These are phyloP conservation scores for Malurus splendens DNA, from an alignment of 2,797 vertebrate genomes.

Conservation along the genomic window DNA sequence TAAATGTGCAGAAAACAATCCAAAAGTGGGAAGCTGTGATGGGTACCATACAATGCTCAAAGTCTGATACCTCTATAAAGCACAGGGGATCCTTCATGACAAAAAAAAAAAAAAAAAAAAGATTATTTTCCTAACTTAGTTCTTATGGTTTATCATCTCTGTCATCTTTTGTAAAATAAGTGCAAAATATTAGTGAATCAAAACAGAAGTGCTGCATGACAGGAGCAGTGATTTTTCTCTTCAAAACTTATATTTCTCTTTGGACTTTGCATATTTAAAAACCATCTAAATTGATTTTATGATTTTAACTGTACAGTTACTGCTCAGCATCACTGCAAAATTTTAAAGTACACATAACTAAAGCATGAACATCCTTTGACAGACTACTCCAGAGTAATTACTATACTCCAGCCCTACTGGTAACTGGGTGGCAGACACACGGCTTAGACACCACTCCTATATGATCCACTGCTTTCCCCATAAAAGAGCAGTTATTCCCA, in stretches of 20 bases:
- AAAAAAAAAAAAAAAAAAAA: background rate
- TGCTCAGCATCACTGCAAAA: background rate
- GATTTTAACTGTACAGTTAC: background rate
- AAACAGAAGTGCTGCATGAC: background rate
- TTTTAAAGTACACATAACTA: background rate
- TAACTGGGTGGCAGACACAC: background rate
- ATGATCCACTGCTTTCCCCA: background rate
- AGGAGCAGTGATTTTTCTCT: background rate
- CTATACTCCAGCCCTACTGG: background rate
- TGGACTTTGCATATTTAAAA: background rate
- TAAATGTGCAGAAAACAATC: background rate
- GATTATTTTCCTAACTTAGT: background rate
- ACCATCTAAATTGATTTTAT: background rate
- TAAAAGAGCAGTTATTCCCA: background rate
- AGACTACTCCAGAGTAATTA: background rate
- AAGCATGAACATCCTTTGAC: background rate
- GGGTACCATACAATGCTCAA: rapidly evolving
- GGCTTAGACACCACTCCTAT: background rate
- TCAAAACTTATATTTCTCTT: background rate
- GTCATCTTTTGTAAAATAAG: background rate
- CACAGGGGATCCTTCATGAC: background rate
- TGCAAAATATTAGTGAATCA: background rate
- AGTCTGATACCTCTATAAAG: background rate
- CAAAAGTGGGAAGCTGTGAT: background rate
- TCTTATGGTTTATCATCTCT: background rate